Evolutionary conservation across 2,113 vertebrate species (phyloP), one percentile per base, ranked within the genome.

Genomic region (Orcinus orca): DNA sequence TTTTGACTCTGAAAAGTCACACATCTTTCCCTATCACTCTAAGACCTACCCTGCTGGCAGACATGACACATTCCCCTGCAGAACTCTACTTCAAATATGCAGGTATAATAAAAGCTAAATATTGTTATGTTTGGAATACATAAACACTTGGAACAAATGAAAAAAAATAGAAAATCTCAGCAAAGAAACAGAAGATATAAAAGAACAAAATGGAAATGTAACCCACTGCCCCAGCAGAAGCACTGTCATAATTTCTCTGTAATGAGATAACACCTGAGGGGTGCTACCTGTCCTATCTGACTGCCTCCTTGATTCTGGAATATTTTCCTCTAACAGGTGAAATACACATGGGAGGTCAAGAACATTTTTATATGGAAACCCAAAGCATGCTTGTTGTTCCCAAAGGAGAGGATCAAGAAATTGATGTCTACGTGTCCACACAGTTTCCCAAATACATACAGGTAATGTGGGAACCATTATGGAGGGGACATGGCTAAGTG

Each of bases 341-440:
- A 92, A 90, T 99, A 70, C 67, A 5, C 67, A 85, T 98, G 88
- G 98, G 98, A 20, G 98, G 99, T 18, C 99, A 99, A 86, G 98
- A 98, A 80, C 99, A 99, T 70, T 99, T 99, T 88, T 99, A 99
- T 93, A 98, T 99, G 98, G 99, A 99, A 94, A 99, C 99, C 44
- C 99, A 99, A 44, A 98, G 98, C 89, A 70, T 98, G 29, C 98
- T 99, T 90, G 98, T 25, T 73, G 91, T 99, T 86, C 99, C 99
- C 53, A 98, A 98, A 97, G 98, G 98, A 95, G 99, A 99, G 67
- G 97, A 99, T 96, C 97, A 97, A 97, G 99, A 99, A 97, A 98
- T 99, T 76, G 98, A 99, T 86, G 4, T 99, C 5, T 99, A 98
- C n/a, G 97, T 98, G 50, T 98, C 98, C 62, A 93, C 98, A 41